These are phyloP conservation scores for Ageneiosus marmoratus DNA, from an alignment of 2,113 vertebrate genomes.

Conservation along the genomic window DNA sequence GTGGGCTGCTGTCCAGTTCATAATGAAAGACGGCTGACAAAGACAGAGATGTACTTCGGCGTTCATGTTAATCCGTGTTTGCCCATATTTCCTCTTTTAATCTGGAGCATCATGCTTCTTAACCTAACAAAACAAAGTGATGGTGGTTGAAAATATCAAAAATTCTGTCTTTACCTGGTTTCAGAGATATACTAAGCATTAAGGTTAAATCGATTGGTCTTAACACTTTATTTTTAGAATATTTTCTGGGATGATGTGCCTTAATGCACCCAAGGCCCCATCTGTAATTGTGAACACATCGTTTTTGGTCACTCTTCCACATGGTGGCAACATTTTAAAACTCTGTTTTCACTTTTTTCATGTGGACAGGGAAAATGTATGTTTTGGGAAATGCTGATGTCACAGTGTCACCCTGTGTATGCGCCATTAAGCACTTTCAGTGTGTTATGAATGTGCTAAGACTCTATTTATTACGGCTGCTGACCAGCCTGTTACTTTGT, in stretches of 20 bases:
- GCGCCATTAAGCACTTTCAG: conserved; percentile 7
- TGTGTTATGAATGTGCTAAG: conserved; percentile 39
- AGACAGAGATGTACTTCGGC: not conserved
- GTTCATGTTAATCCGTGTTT: not conserved
- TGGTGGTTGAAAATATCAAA: not conserved
- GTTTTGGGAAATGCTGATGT: not conserved
- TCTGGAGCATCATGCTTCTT: not conserved
- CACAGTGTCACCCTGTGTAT: not conserved
- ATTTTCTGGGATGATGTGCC: conserved; percentile 38
- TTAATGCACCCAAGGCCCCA: conserved; percentile 39
- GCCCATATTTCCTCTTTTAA: not conserved
- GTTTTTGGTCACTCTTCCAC: conserved; percentile 6
- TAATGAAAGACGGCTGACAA: conserved; percentile 23
- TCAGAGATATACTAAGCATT: not conserved
- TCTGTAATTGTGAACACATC: not conserved
- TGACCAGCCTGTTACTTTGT: not conserved
- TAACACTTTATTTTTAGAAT: conserved; percentile 34
- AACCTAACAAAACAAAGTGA: not conserved
- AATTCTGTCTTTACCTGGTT: not conserved
- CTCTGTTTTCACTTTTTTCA: not conserved
- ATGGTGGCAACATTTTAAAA: not conserved
- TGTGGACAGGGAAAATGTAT: not conserved
- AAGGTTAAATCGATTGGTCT: not conserved
- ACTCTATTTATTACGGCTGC: not conserved
- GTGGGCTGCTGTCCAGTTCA: conserved; percentile 25